Evolutionary conservation across 2,113 vertebrate genomes (phyloP), one percentile per base, ranked within the genome.

Genomic region (Leptobrachium ailaonicum): DNA sequence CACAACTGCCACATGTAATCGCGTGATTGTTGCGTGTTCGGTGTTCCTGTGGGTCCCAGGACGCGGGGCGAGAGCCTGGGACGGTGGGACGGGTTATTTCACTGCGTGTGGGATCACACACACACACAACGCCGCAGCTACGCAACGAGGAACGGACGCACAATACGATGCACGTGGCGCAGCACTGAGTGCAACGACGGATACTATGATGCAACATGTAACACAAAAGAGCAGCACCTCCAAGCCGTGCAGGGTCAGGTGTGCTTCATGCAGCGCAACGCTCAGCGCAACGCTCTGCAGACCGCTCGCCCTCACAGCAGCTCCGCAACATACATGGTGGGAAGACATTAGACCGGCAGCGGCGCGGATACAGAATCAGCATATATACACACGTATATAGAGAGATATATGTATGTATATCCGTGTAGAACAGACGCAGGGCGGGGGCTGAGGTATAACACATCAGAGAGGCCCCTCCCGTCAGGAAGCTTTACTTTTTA

Each of bases 381-480:
- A 63, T 67, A 74, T 80, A 80, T 80, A 74, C 78, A 80, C 71
- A 68, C 71, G 63, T 73, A 79, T 72, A 73, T 79, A 73, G 4
- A 79, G 45, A 64, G 43, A 79, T 67, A 80, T 73, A 80, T 53
- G 71, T 73, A 80, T 80, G 70, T 71, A 78, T 60, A 78, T 71
- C 13, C 11, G 58, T 11, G 44, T 68, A 74, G 44, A 60, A 66
- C 45, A 68, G 62, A 74, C 64, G 73, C 44, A 67, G 54, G 50
- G 43, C 56, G 58, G 50, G 71, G 78, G 78, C 53, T 80, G 78
- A 80, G 78, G 78, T 80, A 80, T 80, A 80, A 80, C 63, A 80
- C 41, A 41, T 80, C 71, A 74, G 78, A 80, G 78, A 56, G 50
- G n/a, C 67, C 12, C 73, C 78, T 74, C 78, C 78, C 78, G 45